Conservation (phyloP, 2,888 invertebrate genomes). For the Suillia variegata region DNA sequence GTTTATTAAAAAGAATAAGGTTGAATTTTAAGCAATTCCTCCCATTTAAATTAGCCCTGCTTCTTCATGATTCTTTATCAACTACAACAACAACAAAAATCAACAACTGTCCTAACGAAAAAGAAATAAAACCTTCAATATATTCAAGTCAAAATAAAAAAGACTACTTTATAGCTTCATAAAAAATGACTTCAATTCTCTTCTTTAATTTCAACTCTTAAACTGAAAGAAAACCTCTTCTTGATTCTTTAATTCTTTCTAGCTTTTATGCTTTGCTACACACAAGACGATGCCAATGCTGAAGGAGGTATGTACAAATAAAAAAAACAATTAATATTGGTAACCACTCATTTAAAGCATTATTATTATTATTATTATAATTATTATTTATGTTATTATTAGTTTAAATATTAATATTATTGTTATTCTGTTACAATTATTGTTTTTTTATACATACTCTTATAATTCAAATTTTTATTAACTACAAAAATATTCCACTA, state of each 20-base stretch:
- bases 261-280: conserved; percentile 95
- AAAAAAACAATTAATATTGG: not conserved
- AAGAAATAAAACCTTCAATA: conserved; percentile 30
- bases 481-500: too few relatives aligned
- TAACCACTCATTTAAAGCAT: not conserved
- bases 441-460: too few relatives aligned
- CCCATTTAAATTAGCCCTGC: not conserved
- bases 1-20: not conserved
- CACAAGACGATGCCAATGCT: conserved; percentile 87
- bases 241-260: conserved; percentile 62
- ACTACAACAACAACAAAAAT: too few relatives aligned
- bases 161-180: conserved; percentile 15
- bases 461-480: too few relatives aligned
- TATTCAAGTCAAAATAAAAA: conserved; percentile 28
- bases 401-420: too few relatives aligned
- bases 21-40: not conserved
- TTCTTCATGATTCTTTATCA: too few relatives aligned
- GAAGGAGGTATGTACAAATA: conserved; percentile 84
- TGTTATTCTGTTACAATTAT: too few relatives aligned
- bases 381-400: conserved; percentile 10
- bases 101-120: conserved; percentile 60
- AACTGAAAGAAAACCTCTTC: conserved; percentile 31
- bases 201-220: conserved; percentile 23
- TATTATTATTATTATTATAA: conserved; percentile 1
- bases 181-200: conserved; percentile 26